A percentile compares a stretch with the other conserved stretches of the same genome.
Evolutionary conservation across 2,888 invertebrate species (phyloP).

Genomic region (Macrophya annulata): DNA sequence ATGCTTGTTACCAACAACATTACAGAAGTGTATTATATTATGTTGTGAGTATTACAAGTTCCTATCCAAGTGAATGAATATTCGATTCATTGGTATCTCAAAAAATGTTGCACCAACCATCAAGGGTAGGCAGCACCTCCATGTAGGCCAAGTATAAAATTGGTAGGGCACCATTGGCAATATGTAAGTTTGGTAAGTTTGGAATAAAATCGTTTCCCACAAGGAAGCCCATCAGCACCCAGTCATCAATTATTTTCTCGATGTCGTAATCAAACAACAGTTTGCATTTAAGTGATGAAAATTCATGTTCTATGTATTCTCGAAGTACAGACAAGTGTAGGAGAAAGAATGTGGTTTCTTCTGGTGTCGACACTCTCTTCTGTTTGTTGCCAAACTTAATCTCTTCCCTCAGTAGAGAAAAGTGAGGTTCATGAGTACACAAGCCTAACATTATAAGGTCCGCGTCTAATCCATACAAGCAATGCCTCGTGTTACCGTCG

Average conservation of each 20-base stretch:
- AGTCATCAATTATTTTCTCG: conserved; percentile 97
- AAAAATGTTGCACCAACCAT: conserved; percentile 83
- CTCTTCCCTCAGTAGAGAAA: conserved; percentile 96
- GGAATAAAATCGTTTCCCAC: conserved; percentile 99
- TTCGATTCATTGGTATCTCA: background rate
- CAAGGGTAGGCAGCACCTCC: conserved; percentile 90
- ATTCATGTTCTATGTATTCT: conserved; percentile 96
- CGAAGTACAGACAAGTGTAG: conserved; percentile 95
- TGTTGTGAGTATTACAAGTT: background rate
- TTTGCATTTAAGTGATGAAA: conserved; percentile 85
- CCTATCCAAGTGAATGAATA: background rate
- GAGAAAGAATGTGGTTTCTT: conserved; percentile 95
- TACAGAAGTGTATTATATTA: background rate
- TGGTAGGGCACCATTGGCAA: conserved; percentile 93
- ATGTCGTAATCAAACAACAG: conserved; percentile 90
- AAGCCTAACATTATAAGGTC: conserved; percentile 98
- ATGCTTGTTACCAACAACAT: too few species aligned
- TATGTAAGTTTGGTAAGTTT: conserved; percentile 96
- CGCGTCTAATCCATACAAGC: conserved; percentile 98
- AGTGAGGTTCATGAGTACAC: conserved; percentile 97
- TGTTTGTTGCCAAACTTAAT: conserved; percentile 87
- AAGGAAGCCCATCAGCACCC: conserved; percentile 98
- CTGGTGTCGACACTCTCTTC: conserved; percentile 87
- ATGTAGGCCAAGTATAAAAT: conserved; percentile 94
- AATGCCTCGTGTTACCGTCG: conserved; percentile 96